A percentile compares a stretch with the other conserved stretches of the same genome.
These are phyloP conservation scores for Lasioglossum villosulum DNA, from an alignment of 2,888 invertebrate species.

Conservation along the genomic window DNA sequence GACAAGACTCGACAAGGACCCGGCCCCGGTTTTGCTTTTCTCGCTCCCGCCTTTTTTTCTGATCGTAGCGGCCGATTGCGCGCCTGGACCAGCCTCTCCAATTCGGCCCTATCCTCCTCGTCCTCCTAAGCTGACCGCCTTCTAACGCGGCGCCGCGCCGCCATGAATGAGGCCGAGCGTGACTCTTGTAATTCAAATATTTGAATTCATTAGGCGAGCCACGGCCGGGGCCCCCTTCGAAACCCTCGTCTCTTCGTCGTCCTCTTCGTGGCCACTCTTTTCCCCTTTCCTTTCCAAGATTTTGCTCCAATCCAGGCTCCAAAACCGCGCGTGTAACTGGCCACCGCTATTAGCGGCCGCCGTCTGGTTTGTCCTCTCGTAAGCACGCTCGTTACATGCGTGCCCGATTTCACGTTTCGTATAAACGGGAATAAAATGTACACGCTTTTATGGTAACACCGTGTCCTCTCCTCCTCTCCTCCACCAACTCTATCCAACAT, in stretches of 20 bases:
- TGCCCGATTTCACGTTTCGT: constrained; percentile 66
- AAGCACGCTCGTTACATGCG: constrained; percentile 71
- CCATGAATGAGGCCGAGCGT: constrained; percentile 73
- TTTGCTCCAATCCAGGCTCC: constrained; percentile 13
- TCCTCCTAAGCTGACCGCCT: constrained; percentile 58
- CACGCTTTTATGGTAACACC: constrained; percentile 69
- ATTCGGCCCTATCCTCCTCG: constrained; percentile 41
- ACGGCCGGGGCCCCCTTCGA: constrained; percentile 11
- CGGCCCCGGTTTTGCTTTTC: constrained; percentile 63
- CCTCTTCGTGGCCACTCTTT: constrained; percentile 1
- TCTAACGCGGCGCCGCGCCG: constrained; percentile 72
- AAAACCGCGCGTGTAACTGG: constrained; percentile 47
- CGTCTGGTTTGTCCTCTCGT: constrained; percentile 57
- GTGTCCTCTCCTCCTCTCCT: not conserved
- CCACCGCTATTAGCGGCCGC: constrained; percentile 66
- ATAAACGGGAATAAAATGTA: constrained; percentile 69
- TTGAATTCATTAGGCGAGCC: constrained; percentile 77
- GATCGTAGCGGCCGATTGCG: constrained; percentile 77
- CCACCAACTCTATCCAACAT: not conserved
- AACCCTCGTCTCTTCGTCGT: constrained; percentile 21
- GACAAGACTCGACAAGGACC: constrained; percentile 28
- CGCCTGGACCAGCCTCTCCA: constrained; percentile 63
- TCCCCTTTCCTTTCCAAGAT: constrained; percentile 23
- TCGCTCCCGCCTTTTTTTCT: constrained; percentile 73
- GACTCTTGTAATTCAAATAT: constrained; percentile 77